Percentiles rank a stretch among this genome's conserved stretches.
Conservation (phyloP, 2,797 vertebrate genomes). For the Uromys caudimaculatus region DNA sequence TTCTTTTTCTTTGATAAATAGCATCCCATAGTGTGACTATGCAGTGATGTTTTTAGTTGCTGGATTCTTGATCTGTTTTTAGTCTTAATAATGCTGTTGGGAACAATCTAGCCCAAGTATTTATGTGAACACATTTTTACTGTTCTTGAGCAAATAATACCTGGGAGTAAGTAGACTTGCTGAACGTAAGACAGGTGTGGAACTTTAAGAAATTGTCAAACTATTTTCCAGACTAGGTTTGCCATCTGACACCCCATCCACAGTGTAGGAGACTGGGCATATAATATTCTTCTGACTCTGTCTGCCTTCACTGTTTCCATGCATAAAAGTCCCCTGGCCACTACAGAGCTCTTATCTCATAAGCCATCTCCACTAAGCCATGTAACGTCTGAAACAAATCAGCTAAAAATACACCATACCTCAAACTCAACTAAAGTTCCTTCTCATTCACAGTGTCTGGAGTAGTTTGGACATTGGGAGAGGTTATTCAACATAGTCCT, state of each 20-base stretch:
- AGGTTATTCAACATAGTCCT: not conserved
- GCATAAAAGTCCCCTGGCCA: not conserved
- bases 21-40: not conserved
- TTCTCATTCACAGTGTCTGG: not conserved
- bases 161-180: not conserved
- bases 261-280: not conserved
- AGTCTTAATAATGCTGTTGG: not conserved
- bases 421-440: not conserved
- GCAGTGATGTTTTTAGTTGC: not conserved
- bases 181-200: not conserved
- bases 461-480: not conserved
- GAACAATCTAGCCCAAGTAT: not conserved
- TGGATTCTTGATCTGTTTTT: not conserved
- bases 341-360: not conserved
- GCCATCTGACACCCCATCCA: not conserved
- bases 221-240: not conserved
- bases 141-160: not conserved
- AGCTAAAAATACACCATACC: not conserved
- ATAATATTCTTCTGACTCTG: not conserved
- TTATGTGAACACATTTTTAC: not conserved
- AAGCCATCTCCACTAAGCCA: not conserved
- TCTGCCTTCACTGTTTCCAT: not conserved
- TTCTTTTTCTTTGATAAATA: conserved; percentile 2
- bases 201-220: not conserved
- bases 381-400: not conserved